phyloP scores from a whole-genome alignment of 2,113 vertebrate genomes.

The Stigmatopora argus region DNA sequence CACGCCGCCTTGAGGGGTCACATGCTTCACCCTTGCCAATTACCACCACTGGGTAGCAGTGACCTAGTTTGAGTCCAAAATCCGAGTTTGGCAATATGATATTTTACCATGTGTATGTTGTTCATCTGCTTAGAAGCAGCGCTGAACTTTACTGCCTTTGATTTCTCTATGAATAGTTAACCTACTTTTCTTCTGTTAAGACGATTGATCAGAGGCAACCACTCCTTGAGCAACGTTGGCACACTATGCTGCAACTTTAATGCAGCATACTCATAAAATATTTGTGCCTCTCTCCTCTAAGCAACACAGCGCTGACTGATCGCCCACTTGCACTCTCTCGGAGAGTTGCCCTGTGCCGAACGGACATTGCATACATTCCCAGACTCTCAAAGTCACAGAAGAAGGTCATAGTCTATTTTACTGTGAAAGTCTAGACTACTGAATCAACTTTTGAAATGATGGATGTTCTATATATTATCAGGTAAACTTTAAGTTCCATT shows the following conservation, averaged over 20 bases:
- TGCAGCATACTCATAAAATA: conserved; percentile 63
- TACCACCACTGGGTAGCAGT: not conserved
- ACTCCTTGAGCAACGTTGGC: conserved; percentile 33
- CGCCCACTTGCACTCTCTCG: conserved; percentile 23
- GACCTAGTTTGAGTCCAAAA: not conserved
- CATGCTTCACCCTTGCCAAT: no score
- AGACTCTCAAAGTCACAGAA: conserved; percentile 43
- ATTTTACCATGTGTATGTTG: not conserved
- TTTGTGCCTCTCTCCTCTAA: conserved; percentile 56
- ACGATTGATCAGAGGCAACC: conserved; percentile 44
- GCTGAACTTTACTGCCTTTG: conserved; percentile 6
- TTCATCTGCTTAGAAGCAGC: not conserved
- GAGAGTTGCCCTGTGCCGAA: conserved; percentile 29
- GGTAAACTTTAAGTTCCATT: conserved; percentile 39
- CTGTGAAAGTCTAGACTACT: conserved; percentile 7
- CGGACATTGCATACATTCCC: conserved; percentile 30
- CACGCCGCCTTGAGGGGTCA: no score
- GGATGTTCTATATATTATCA: conserved; percentile 11
- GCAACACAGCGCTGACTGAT: conserved; percentile 37
- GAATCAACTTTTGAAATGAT: conserved; percentile 39
- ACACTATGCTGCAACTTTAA: conserved; percentile 61
- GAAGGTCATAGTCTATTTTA: conserved; percentile 53
- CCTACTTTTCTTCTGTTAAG: conserved; percentile 15
- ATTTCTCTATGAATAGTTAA: conserved; percentile 23
- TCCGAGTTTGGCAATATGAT: not conserved